Evolutionary conservation across 92 coral and sea anemone species (phyloP), one percentile per base, ranked within the genome.

Genomic region (Phenganax marumi): DNA sequence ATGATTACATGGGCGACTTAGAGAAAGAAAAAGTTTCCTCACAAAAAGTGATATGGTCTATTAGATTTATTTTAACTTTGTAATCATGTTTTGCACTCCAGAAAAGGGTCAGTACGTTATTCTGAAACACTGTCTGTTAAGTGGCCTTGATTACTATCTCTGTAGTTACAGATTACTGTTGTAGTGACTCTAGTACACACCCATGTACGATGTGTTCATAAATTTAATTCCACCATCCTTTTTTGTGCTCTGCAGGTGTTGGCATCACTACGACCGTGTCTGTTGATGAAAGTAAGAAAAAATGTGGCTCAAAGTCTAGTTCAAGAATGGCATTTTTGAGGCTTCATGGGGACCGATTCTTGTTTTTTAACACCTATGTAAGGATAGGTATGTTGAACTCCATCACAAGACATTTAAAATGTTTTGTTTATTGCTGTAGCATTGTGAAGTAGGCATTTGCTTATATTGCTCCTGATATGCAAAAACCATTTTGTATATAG

Each of bases 341-440:
- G 48, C 84, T 87, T 43, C 84, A 82, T 64, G 95, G 93, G 18
- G 92, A 92, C 66, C 86, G 81, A 70, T 85, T 85, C 54, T 71
- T 85, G 86, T 95, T 95, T 88, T 95, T 90, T 73, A 95, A 81
- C 52, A 95, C 95, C 22, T 97, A 92, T 53, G 93, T 95, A 47
- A 92, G 87, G 74, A 97, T 97, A 85, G 98, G 98, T 95, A 92
- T 22, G 68, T 52, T 19, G 43, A 33, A 33, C 5, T 33, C 43
- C 5, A 5, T 5, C 43, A 5, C 43, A 33, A 33, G 8, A 19
- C 21, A 8, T 23, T 83, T 48, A 10, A 12, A 17, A 21, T n/a
- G 48, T 50, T 54, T 68, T 10, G 48, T 71, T 66, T 11, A 68
- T 50, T 73, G 56, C 22, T 22, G 52, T 5, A 33, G 43, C 46